Conservation (phyloP, 92 coral and sea anemone genomes). For the Pocillopora grandis region DNA sequence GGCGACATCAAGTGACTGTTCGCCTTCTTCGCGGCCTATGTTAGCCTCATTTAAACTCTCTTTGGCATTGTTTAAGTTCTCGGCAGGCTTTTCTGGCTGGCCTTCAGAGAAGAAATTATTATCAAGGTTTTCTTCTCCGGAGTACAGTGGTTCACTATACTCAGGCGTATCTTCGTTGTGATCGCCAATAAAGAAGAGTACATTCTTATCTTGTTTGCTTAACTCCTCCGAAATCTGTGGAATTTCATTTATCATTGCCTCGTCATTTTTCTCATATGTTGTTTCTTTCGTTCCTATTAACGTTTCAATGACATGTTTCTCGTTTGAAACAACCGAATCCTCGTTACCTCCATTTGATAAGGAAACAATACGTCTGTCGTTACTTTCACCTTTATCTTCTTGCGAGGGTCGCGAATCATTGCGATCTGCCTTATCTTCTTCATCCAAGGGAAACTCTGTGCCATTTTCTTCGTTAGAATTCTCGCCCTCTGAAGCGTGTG, state of each 20-base stretch:
- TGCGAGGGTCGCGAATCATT: neutral
- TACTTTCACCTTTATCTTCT: neutral
- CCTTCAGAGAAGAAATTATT: conserved; percentile 37
- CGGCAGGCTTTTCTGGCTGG: neutral
- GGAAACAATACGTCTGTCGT: neutral
- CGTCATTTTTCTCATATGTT: conserved; percentile 13
- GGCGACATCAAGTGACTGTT: neutral
- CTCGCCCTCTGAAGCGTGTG: conserved; percentile 31
- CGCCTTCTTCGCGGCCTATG: neutral
- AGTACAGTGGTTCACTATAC: neutral
- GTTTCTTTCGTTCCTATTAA: neutral
- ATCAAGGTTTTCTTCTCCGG: conserved; percentile 28
- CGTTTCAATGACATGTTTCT: neutral
- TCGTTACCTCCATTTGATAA: neutral
- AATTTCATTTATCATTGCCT: neutral
- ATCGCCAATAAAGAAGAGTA: conserved; percentile 28
- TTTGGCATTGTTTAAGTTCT: neutral
- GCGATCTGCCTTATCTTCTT: neutral
- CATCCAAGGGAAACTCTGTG: conserved; percentile 24
- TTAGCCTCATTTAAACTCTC: neutral
- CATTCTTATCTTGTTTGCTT: neutral
- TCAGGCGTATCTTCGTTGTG: conserved; percentile 6
- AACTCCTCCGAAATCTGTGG: neutral
- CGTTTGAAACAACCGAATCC: conserved; percentile 3
- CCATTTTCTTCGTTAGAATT: conserved; percentile 12